Conservation (phyloP, 1,140 invertebrate species). For the Sinonovacula constricta region DNA sequence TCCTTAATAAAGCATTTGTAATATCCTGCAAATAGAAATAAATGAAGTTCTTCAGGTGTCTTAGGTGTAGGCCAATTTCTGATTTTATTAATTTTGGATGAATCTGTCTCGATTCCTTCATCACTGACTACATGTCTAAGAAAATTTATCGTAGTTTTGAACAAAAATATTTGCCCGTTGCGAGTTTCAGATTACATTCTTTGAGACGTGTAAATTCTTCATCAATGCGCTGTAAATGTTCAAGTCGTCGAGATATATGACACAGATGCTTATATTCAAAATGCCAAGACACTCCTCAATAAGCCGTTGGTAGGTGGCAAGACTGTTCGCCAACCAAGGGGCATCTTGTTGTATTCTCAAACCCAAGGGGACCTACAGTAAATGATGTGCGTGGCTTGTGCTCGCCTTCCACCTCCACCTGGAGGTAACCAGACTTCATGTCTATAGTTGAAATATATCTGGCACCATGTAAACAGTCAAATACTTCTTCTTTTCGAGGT, state of each 20-base stretch:
- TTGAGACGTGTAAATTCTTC: not conserved
- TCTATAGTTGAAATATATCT: slow-evolving; percentile 79
- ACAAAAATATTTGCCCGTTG: not conserved
- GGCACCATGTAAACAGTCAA: slow-evolving; percentile 69
- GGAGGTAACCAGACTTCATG: slow-evolving; percentile 67
- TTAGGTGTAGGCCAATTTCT: not conserved
- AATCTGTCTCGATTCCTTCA: not conserved
- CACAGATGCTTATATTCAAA: not conserved
- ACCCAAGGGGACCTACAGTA: not conserved
- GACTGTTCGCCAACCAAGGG: not conserved
- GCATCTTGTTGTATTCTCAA: not conserved
- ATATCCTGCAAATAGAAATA: not conserved
- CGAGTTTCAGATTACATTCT: slow-evolving; percentile 1
- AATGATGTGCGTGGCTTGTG: not conserved
- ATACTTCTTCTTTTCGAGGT: slow-evolving; percentile 14
- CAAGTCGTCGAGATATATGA: not conserved
- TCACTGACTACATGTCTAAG: slow-evolving; percentile 7
- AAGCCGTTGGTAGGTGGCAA: not conserved
- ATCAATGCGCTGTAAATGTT: not conserved
- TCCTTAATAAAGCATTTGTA: slow-evolving; percentile 2
- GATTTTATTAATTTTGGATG: slow-evolving; percentile 7
- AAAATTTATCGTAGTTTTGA: not conserved
- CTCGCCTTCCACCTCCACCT: not conserved
- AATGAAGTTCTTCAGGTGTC: slow-evolving; percentile 9
- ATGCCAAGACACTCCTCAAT: not conserved